Conservation (phyloP, 2,797 vertebrate genomes). For the Channa striata region DNA sequence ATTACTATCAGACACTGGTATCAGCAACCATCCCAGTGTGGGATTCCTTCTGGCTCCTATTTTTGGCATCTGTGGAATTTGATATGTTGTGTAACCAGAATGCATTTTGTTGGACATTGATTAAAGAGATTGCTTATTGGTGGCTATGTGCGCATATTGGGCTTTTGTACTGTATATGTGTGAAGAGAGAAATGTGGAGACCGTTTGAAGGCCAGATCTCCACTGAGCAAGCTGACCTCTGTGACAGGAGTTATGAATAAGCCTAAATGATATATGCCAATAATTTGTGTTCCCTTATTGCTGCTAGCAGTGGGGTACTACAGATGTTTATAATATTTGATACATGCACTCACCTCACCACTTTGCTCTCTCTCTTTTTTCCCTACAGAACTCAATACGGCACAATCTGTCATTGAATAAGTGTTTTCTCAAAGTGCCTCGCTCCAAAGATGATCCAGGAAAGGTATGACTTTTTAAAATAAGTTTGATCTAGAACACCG, state of each 20-base stretch:
- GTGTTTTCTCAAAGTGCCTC: conserved; percentile 98
- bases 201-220: conserved; percentile 31
- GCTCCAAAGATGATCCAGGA: conserved; percentile 96
- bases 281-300: conserved; percentile 35
- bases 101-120: conserved; percentile 66
- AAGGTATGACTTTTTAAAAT: conserved; percentile 85
- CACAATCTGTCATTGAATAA: conserved; percentile 96
- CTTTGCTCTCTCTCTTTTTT: conserved; percentile 61
- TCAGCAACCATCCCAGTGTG: conserved; percentile 78
- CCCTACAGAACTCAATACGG: conserved; percentile 92
- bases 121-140: conserved; percentile 57
- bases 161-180: conserved; percentile 12
- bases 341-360: conserved; percentile 59
- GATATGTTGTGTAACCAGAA: conserved; percentile 73
- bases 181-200: conserved; percentile 41
- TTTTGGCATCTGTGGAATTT: conserved; percentile 74
- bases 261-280: conserved; percentile 38
- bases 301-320: conserved; percentile 31
- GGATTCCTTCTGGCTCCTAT: conserved; percentile 78
- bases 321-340: conserved; percentile 51
- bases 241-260: conserved; percentile 39
- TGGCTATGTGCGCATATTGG: conserved; percentile 43
- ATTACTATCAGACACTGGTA: conserved; percentile 80
- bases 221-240: conserved; percentile 30
- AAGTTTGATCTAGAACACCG: conserved; percentile 14